phyloP scores from a whole-genome alignment of 2,113 vertebrate species.

The Alosa alosa region DNA sequence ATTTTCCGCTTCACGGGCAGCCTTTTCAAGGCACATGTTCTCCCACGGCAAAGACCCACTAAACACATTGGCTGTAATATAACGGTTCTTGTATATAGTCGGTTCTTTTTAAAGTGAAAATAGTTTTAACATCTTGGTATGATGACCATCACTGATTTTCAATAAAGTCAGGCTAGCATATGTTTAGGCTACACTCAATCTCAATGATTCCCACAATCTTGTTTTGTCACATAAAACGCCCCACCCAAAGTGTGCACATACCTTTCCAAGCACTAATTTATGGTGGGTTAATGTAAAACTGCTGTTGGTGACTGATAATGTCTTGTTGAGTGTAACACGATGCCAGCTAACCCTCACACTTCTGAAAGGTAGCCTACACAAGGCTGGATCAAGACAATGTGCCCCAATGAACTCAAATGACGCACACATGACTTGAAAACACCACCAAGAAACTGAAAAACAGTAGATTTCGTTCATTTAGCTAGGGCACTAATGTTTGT shows the following conservation, averaged over 20 bases:
- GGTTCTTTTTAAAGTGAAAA: neutral
- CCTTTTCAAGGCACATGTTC: conserved; percentile 57
- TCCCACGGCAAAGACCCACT: conserved; percentile 54
- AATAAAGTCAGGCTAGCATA: neutral
- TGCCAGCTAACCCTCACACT: neutral
- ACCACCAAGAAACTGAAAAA: neutral
- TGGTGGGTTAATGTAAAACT: neutral
- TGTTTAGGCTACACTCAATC: neutral
- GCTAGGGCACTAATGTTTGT: neutral
- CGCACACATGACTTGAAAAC: neutral
- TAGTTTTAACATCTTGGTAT: neutral
- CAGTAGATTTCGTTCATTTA: neutral
- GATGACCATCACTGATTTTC: neutral
- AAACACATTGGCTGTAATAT: conserved; percentile 53
- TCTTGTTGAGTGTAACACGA: neutral
- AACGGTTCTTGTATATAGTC: neutral
- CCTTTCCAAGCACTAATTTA: neutral
- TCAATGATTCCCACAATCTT: too few species aligned
- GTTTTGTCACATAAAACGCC: neutral
- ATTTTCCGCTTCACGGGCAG: conserved; percentile 40
- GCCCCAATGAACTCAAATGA: neutral
- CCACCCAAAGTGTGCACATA: neutral
- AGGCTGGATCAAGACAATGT: neutral
- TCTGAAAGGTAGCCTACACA: neutral
- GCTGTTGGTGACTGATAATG: neutral